Evolutionary conservation across 2,888 invertebrate species (phyloP), one percentile per base, ranked within the genome.

Genomic region (Chrysomela aeneicollis): DNA sequence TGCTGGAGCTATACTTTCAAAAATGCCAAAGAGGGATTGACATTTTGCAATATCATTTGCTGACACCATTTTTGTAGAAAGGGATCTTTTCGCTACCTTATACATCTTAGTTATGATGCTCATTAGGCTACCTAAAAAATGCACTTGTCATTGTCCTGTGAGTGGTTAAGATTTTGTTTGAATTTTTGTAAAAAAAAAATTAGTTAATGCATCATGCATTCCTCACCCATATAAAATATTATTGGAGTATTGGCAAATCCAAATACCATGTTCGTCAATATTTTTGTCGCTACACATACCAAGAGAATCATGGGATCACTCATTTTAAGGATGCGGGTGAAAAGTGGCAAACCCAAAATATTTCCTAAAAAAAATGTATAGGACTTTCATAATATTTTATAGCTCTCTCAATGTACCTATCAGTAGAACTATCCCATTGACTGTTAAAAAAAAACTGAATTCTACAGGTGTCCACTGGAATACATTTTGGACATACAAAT

Each of bases 381-480:
- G 26, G 4, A 5, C 26, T 26, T 6, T 3, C 6, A 19, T 64
- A 61, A 59, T 21, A 46, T 35, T 30, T 49, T 22, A 26, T 6
- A 26, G 26, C 6, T 26, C 6, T 26, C 4, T 3, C 3, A 26
- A 84, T 84, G 85, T 81, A 87, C 87, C 87, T 69, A 87, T 74
- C 68, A 84, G 83, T 54, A 86, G 85, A 57, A 87, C 82, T 21
- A 87, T 81, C 64, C 86, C 86, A 76, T 85, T 85, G 77, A 85
- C 85, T 0, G 87, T 86, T 68, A 85, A 82, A 78, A 86, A 87
- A 74, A 86, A 80, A 75, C 87, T 87, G 83, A 85, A 87, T 80
- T 87, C 86, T 22, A 87, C 84, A 72, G 86, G 86, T 72, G 87
- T 87, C 86, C 88, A 88, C 73, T 86, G 85, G 82, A 85, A 88